These are phyloP conservation scores for Chaitophorus viminalis DNA, from an alignment of 2,888 invertebrate genomes.

Conservation along the genomic window DNA sequence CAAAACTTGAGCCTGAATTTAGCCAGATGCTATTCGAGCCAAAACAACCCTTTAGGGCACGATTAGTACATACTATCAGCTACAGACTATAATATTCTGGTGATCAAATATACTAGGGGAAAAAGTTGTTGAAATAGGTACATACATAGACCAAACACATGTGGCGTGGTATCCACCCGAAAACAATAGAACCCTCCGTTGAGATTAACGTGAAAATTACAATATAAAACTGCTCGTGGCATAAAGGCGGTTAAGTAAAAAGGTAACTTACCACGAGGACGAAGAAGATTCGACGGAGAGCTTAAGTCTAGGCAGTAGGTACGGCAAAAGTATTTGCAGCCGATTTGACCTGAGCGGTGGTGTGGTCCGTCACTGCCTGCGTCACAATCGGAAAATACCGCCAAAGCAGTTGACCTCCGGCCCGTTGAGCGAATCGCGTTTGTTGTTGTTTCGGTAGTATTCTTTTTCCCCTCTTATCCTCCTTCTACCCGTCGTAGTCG, in stretches of 20 bases:
- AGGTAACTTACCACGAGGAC: too few relatives aligned
- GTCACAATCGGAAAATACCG: conserved; percentile 57
- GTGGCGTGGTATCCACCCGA: background rate
- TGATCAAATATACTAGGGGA: too few relatives aligned
- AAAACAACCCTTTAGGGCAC: too few relatives aligned
- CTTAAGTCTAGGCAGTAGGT: background rate
- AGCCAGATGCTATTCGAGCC: too few relatives aligned
- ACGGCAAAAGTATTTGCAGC: background rate
- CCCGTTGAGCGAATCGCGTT: conserved; percentile 12
- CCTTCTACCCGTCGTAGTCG: background rate
- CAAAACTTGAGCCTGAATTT: too few relatives aligned
- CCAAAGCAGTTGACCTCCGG: conserved; percentile 20
- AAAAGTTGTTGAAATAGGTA: too few relatives aligned
- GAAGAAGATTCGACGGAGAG: background rate
- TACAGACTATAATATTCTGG: too few relatives aligned
- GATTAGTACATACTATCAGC: too few relatives aligned
- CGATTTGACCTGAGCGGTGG: background rate
- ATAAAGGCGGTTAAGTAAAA: too few relatives aligned
- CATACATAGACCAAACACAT: background rate
- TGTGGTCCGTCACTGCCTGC: conserved; percentile 30
- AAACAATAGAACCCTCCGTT: background rate
- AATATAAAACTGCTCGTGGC: too few relatives aligned
- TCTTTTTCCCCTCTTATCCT: conserved; percentile 1
- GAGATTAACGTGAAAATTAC: too few relatives aligned
- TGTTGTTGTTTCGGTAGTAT: conserved; percentile 40